phyloP scores from a whole-genome alignment of 2,797 vertebrate genomes.

The Scomberomorus guttatus region DNA sequence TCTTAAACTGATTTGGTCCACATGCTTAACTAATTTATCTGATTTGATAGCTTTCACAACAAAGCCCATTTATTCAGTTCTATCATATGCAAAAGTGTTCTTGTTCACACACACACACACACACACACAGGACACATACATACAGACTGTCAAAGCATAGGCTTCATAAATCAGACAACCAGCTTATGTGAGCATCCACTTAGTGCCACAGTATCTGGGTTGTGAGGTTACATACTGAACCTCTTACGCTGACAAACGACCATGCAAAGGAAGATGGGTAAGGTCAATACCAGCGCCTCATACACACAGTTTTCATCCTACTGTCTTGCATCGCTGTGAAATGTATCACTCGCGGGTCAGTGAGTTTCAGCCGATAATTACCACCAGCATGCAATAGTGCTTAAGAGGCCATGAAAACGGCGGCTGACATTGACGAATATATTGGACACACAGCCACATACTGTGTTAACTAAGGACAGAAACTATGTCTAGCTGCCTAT shows the following conservation, averaged over 20 bases:
- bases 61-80: constrained; percentile 14
- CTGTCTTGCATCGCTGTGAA: constrained; percentile 41
- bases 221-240: constrained; percentile 10
- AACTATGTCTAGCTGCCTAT: constrained; percentile 1
- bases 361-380: constrained; percentile 47
- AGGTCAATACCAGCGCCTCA: constrained; percentile 33
- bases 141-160: constrained; percentile 2
- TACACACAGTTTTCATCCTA: constrained; percentile 22
- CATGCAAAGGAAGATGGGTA: constrained; percentile 7
- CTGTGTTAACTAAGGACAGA: constrained; percentile 5
- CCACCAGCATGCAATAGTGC: constrained; percentile 24
- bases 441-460: constrained; percentile 22
- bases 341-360: constrained; percentile 48
- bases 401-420: constrained; percentile 42
- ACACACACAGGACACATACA: background rate
- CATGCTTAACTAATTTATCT: constrained; percentile 15
- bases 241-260: constrained; percentile 33
- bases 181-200: constrained; percentile 34
- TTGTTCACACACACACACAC: background rate
- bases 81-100: constrained; percentile 4
- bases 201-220: constrained; percentile 34
- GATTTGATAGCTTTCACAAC: constrained; percentile 5
- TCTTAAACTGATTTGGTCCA: constrained; percentile 42
- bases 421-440: constrained; percentile 25
- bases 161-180: constrained; percentile 49